Conservation (phyloP, 2,888 invertebrate genomes). For the Capitulum mitella region DNA sequence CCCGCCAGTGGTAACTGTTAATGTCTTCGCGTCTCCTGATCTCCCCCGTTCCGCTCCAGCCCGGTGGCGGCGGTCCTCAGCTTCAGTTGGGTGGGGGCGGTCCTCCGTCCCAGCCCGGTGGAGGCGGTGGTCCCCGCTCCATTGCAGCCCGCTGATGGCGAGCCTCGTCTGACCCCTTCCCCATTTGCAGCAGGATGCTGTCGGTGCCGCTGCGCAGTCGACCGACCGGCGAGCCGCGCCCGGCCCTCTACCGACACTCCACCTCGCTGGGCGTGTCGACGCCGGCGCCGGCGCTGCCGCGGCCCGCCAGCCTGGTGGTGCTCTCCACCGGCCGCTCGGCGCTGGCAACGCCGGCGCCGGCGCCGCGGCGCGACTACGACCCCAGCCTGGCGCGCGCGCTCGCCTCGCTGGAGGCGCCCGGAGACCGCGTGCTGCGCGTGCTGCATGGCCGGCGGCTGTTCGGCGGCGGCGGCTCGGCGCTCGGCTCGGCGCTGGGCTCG, state of each 20-base stretch:
- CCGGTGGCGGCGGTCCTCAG: too few species aligned
- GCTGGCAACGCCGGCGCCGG: neutral
- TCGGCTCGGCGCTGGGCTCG: neutral
- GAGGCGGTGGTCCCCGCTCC: too few species aligned
- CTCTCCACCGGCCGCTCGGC: neutral
- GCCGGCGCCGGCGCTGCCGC: neutral
- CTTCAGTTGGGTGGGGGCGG: too few species aligned
- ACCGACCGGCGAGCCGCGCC: neutral
- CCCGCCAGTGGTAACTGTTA: too few species aligned
- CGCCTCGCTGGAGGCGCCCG: slow-evolving; percentile 3
- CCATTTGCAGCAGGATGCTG: too few species aligned
- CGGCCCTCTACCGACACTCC: neutral
- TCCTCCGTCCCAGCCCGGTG: too few species aligned
- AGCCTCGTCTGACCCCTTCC: too few species aligned
- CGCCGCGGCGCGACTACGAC: neutral
- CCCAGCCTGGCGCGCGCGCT: slow-evolving; percentile 11
- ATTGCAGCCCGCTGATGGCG: neutral
- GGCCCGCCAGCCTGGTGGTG: neutral
- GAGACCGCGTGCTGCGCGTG: neutral
- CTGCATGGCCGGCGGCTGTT: neutral
- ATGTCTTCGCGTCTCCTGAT: too few species aligned
- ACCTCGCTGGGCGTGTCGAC: neutral
- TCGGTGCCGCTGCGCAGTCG: neutral
- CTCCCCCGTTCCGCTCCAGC: too few species aligned
- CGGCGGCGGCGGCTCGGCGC: neutral